Evolutionary conservation across 2,113 vertebrate genomes (phyloP).

Genomic region (Grammomys surdaster): DNA sequence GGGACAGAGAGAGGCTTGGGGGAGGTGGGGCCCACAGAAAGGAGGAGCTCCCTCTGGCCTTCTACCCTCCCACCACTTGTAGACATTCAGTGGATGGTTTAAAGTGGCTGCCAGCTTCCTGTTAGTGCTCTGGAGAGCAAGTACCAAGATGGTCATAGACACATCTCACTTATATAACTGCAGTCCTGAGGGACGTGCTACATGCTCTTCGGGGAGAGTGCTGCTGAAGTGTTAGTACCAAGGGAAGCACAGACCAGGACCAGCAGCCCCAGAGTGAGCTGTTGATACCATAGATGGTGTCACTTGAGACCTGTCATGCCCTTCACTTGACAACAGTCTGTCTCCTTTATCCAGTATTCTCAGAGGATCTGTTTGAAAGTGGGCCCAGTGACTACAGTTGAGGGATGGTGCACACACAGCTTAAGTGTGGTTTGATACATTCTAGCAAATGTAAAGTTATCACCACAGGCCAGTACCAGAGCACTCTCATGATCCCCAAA

Average conservation of each 20-base stretch:
- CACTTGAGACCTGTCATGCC: too few species aligned
- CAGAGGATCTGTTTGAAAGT: not conserved
- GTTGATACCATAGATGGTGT: not conserved
- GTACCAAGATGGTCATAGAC: too few species aligned
- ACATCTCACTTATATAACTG: not conserved
- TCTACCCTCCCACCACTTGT: not conserved
- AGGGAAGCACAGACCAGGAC: not conserved
- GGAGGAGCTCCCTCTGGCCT: not conserved
- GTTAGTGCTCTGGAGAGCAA: not conserved
- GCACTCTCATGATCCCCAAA: not conserved
- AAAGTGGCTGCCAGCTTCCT: not conserved
- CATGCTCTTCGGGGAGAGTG: not conserved
- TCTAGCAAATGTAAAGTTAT: not conserved
- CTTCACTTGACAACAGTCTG: too few species aligned
- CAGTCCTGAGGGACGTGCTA: not conserved
- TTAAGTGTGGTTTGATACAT: not conserved
- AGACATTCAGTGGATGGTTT: too few species aligned
- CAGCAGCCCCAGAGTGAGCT: not conserved
- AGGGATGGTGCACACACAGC: not conserved
- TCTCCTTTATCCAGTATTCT: not conserved
- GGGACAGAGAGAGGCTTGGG: rapidly evolving
- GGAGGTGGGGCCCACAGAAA: not conserved
- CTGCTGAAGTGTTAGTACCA: not conserved
- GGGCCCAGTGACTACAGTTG: too few species aligned
- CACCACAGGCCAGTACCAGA: not conserved